Evolutionary conservation across 2,888 invertebrate species (phyloP), one percentile per base, ranked within the genome.

Genomic region (Zele albiditarsus): DNA sequence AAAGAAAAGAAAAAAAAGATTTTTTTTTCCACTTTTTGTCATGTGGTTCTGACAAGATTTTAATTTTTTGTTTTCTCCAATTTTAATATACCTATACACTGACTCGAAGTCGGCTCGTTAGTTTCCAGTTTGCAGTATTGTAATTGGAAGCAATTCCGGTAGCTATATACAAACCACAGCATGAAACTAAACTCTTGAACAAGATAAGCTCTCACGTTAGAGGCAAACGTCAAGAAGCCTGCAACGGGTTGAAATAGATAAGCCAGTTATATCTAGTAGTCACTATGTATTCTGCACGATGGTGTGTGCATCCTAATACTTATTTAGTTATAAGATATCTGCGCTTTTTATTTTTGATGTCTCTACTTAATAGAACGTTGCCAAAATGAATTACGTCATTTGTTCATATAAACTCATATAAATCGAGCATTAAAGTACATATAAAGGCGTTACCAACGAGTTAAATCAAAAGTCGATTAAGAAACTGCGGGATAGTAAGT

Each of bases 381-480:
- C 60, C 73, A 67, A 73, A 73, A 73, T 67, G 58, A 38, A 73
- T 67, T 67, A 33, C 42, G 53, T 38, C n/a, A 46, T 60, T 46
- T 63, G 60, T 71, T 28, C 53, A n/a, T 70, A 70, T 73, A 67
- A 57, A 42, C 28, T 27, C 25, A 57, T 42, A 38, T 42, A 28
- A 38, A 67, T 12, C 23, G 31, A 31, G 67, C 46, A 46, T 73
- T 66, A 73, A 73, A 58, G 60, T 60, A 66, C 20, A 53, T 67
- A 67, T 57, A 67, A 67, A 73, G 73, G 73, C 73, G 73, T 73
- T 73, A 58, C 73, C 67, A 66, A 60, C 73, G 74, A 79, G 73
- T 78, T 76, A 74, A 79, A 79, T 78, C 78, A 78, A 79, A 78
- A 78, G 71, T 75, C 76, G 77, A 78, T 79, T 76, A 80, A 77